These are phyloP conservation scores for Typhlichthys eigenmanni DNA, from an alignment of 2,797 vertebrate species.

Conservation along the genomic window DNA sequence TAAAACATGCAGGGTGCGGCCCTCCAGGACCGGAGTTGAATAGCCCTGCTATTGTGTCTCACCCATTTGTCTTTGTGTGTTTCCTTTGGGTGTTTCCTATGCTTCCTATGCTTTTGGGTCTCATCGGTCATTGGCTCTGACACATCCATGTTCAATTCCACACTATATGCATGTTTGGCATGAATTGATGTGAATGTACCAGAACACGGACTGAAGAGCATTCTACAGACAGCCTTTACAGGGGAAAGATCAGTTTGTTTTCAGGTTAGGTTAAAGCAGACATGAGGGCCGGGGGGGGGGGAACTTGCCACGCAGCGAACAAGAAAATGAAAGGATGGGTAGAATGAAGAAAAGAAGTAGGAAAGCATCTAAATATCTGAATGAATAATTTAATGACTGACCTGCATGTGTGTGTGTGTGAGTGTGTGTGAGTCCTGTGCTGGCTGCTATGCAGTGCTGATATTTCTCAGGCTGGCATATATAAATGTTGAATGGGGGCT, in stretches of 20 bases:
- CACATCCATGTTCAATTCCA: too few relatives aligned
- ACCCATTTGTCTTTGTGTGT: too few relatives aligned
- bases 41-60: too few relatives aligned
- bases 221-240: too few relatives aligned
- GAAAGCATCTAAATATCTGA: conserved; percentile 51
- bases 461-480: conserved; percentile 62
- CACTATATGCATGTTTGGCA: too few relatives aligned
- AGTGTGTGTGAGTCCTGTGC: conserved; percentile 46
- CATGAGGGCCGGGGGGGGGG: not conserved
- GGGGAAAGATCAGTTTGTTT: not conserved
- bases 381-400: conserved; percentile 72
- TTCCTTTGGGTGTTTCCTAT: too few relatives aligned
- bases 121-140: too few relatives aligned
- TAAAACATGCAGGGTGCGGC: too few relatives aligned
- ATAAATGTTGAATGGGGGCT: conserved; percentile 75
- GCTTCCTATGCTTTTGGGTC: too few relatives aligned
- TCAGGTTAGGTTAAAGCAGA: not conserved
- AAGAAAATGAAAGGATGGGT: conserved; percentile 35
- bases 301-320: not conserved
- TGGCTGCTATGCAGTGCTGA: conserved; percentile 60
- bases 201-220: too few relatives aligned
- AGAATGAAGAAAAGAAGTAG: conserved; percentile 24
- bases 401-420: conserved; percentile 26
- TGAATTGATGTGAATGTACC: too few relatives aligned
- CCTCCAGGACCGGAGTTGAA: too few relatives aligned